These are phyloP conservation scores for Holcopasites calliopsidis DNA, from an alignment of 1,140 invertebrate genomes.

Conservation along the genomic window DNA sequence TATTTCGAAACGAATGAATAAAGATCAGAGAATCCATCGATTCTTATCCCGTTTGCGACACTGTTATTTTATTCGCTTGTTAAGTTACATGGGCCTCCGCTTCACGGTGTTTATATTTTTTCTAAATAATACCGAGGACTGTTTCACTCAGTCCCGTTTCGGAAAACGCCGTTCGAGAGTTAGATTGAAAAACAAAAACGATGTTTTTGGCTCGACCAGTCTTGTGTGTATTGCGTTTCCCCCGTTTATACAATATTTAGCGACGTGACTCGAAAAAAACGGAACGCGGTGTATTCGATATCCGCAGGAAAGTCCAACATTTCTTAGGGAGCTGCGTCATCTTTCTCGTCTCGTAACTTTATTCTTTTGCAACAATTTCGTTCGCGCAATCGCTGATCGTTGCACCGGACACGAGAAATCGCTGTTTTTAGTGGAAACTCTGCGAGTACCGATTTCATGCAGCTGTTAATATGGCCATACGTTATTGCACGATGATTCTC, in stretches of 20 bases:
- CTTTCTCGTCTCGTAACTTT: neutral
- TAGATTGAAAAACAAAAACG: neutral
- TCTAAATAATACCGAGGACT: neutral
- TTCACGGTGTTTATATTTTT: neutral
- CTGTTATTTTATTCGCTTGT: neutral
- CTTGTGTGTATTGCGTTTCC: neutral
- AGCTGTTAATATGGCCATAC: neutral
- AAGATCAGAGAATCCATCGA: neutral
- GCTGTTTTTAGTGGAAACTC: neutral
- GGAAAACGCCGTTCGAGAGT: neutral
- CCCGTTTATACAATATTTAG: neutral
- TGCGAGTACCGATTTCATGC: neutral
- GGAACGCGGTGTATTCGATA: neutral
- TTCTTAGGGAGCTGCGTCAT: too few species aligned
- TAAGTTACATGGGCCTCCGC: slow-evolving; percentile 30
- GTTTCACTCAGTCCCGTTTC: neutral
- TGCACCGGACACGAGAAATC: slow-evolving; percentile 4
- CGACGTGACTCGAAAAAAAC: neutral
- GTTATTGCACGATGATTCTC: slow-evolving; percentile 2
- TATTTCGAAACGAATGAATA: neutral
- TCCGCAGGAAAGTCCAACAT: neutral
- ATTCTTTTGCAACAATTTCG: neutral
- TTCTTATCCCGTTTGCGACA: neutral
- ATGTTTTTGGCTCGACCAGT: slow-evolving; percentile 3
- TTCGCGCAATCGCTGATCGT: neutral